These are phyloP conservation scores for Atractosteus spatula DNA, from an alignment of 2,113 vertebrate species.

Conservation along the genomic window DNA sequence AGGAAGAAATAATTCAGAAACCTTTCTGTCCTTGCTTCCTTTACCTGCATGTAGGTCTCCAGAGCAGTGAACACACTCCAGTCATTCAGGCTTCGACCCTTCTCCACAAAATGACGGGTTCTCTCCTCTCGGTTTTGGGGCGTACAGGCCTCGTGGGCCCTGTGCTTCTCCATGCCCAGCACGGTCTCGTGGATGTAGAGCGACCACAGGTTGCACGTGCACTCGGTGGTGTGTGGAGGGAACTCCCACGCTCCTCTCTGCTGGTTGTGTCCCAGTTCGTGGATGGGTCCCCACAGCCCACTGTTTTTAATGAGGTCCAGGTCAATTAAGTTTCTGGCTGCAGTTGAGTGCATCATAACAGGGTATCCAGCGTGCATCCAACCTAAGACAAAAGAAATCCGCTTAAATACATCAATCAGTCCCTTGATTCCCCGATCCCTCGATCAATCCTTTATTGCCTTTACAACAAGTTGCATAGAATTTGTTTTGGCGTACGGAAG, in stretches of 20 bases:
- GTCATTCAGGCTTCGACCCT: conserved; percentile 33
- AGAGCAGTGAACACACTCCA: conserved; percentile 60
- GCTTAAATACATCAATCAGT: no score
- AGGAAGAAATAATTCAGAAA: background rate
- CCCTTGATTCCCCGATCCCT: no score
- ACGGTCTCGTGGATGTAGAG: conserved; percentile 65
- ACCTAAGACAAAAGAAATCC: conserved; percentile 39
- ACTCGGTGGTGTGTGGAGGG: conserved; percentile 65
- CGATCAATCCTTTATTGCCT: no score
- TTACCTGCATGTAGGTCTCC: conserved; percentile 74
- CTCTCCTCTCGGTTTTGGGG: conserved; percentile 16
- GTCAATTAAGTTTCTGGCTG: conserved; percentile 31
- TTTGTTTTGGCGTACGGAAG: no score
- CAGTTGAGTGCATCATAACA: conserved; percentile 41
- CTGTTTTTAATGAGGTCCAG: background rate
- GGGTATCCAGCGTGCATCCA: conserved; percentile 78
- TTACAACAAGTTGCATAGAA: no score
- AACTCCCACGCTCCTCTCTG: conserved; percentile 72
- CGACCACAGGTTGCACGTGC: conserved; percentile 79
- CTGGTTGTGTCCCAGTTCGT: conserved; percentile 76
- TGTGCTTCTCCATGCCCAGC: conserved; percentile 44
- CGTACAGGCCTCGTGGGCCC: conserved; percentile 42
- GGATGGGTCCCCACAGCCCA: conserved; percentile 54
- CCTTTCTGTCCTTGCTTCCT: background rate
- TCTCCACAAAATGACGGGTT: conserved; percentile 28